Percentiles rank a stretch among this genome's conserved stretches.
These are phyloP conservation scores for Florisuga fusca DNA, from an alignment of 2,797 vertebrate species.

Conservation along the genomic window DNA sequence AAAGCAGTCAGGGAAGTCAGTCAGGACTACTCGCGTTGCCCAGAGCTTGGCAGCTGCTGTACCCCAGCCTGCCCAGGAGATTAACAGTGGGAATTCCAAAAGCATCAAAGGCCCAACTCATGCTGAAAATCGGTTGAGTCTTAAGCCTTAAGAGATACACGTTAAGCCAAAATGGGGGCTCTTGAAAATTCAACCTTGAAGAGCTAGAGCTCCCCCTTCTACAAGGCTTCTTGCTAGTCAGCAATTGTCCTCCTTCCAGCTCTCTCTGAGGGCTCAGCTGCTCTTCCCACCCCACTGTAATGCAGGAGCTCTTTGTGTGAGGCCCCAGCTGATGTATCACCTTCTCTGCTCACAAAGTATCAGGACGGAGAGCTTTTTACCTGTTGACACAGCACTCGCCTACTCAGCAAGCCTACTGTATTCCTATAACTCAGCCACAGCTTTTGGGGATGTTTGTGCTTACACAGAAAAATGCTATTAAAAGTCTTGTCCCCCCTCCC, in stretches of 20 bases:
- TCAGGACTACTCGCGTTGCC: neutral
- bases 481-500: constrained; percentile 16
- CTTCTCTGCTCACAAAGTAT: neutral
- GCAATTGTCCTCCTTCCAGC: neutral
- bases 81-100: neutral
- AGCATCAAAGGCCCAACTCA: constrained; percentile 12
- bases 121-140: neutral
- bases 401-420: constrained; percentile 25
- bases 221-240: neutral
- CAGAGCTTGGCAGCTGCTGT: neutral
- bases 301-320: neutral
- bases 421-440: constrained; percentile 31
- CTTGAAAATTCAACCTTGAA: neutral
- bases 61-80: neutral
- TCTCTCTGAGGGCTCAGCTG: neutral
- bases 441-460: constrained; percentile 44
- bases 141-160: neutral
- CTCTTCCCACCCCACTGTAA: neutral
- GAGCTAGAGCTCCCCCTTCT: neutral
- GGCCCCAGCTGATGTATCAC: neutral
- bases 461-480: constrained; percentile 17
- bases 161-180: neutral
- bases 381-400: constrained; percentile 24
- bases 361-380: constrained; percentile 4
- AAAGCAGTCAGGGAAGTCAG: neutral